phyloP scores from a whole-genome alignment of 2,113 vertebrate species.

The Erpornis zantholeuca region DNA sequence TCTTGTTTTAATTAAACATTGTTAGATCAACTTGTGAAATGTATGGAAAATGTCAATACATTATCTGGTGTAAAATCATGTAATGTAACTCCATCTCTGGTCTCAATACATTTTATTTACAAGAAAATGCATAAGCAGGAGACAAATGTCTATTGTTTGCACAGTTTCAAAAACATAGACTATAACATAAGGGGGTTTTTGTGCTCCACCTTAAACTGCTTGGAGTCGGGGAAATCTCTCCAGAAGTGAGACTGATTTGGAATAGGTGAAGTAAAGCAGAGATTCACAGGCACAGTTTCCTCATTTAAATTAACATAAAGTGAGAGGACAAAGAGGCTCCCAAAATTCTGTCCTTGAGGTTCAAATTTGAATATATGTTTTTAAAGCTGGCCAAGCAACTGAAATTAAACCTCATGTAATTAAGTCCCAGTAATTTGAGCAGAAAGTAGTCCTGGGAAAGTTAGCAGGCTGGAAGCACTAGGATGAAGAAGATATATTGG shows the following conservation, averaged over 20 bases:
- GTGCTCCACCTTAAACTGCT: neutral
- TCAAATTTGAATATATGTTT: slow-evolving; percentile 39
- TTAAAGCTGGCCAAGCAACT: slow-evolving; percentile 20
- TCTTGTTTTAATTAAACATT: neutral
- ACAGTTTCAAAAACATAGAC: neutral
- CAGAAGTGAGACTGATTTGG: neutral
- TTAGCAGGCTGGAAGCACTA: slow-evolving; percentile 7
- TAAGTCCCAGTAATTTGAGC: slow-evolving; percentile 36
- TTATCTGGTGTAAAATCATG: neutral
- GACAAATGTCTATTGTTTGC: neutral
- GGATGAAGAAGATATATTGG: neutral
- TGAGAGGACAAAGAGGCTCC: slow-evolving; percentile 42
- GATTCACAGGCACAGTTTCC: slow-evolving; percentile 7
- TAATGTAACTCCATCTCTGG: neutral
- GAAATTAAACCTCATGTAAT: slow-evolving; percentile 47
- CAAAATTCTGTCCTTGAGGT: slow-evolving; percentile 47
- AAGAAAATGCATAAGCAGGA: neutral
- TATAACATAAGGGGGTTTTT: neutral
- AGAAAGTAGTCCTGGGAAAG: slow-evolving; percentile 56
- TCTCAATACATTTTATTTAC: slow-evolving; percentile 42
- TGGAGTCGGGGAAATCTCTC: neutral
- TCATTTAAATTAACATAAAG: slow-evolving; percentile 18
- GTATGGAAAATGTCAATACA: neutral
- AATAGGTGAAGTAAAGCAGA: slow-evolving; percentile 11
- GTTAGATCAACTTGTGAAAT: neutral